Evolutionary conservation across 2,797 vertebrate species (phyloP), one percentile per base, ranked within the genome.

Genomic region (Microhierax caerulescens): DNA sequence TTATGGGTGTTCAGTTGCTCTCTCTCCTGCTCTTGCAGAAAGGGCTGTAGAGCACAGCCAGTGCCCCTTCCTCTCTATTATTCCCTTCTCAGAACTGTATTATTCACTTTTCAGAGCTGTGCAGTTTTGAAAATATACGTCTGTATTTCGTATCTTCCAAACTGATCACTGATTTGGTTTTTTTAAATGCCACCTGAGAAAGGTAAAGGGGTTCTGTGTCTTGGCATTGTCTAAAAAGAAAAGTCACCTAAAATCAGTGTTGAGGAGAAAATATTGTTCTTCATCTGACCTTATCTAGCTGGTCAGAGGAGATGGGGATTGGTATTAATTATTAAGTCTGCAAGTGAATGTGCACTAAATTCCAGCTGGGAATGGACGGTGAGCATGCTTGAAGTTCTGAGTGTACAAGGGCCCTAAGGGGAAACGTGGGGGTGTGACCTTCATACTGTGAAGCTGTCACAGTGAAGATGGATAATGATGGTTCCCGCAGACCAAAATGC

Each of bases 361-460:
- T 96, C 60, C 45, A 94, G 28, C 50, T 76, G 53, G 69, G 54
- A 86, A 77, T 10, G 20, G 48, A 19, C 10, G 69, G 45, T 81
- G 82, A 87, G 25, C 67, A 53, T 80, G n/a, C 80, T 95, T 93
- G 41, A 94, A 80, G 32, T 92, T 96, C 82, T 88, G 53, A 47
- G 67, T 84, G 69, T 69, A 73, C 59, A 61, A 74, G 41, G 48
- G 27, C 63, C 57, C 53, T 87, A 56, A 81, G 51, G 76, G 79
- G 69, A 78, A 80, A 79, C 3, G 1, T 32, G 27, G 27, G 56
- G 86, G 85, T 47, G 73, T 53, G 59, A 53, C 82, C 48, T 91
- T 73, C 50, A 54, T 88, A 47, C 34, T 51, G 50, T 88, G 95
- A 80, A 88, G 48, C 63, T 90, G 69, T 90, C 70, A 79, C 41